phyloP scores from a whole-genome alignment of 92 coral and sea anemone genomes.

The Palythoa grandiflora region DNA sequence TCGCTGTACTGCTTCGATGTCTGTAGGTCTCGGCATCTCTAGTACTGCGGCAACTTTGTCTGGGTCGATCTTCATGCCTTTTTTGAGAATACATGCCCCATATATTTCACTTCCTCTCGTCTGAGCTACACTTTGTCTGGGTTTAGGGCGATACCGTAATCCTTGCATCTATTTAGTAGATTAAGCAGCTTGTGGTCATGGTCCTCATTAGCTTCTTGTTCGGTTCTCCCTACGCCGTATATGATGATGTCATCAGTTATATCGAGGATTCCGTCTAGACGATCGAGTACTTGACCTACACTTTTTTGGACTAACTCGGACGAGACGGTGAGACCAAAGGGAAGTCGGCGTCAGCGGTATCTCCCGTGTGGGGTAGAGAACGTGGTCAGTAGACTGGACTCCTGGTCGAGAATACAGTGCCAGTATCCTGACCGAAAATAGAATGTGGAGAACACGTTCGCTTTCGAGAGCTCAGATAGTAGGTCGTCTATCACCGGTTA shows the following conservation, averaged over 20 bases:
- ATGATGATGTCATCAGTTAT: constrained; percentile 43
- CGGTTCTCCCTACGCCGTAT: constrained; percentile 33
- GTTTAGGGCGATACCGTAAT: not conserved
- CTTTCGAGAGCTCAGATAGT: constrained; percentile 27
- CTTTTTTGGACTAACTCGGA: constrained; percentile 37
- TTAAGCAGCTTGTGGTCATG: constrained; percentile 15
- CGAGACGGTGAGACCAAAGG: constrained; percentile 37
- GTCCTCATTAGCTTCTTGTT: constrained; percentile 24
- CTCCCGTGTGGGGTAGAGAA: constrained; percentile 33
- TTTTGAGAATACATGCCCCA: not conserved
- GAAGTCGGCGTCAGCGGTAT: constrained; percentile 43
- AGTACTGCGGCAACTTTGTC: not conserved
- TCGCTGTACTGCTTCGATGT: too few species aligned
- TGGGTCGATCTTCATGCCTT: not conserved
- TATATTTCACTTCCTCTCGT: not conserved
- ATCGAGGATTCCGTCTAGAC: constrained; percentile 5
- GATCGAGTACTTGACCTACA: constrained; percentile 15
- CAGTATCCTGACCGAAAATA: constrained; percentile 9
- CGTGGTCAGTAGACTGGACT: constrained; percentile 38
- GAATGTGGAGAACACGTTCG: not conserved
- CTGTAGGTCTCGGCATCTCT: too few species aligned
- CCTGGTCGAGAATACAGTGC: constrained; percentile 34
- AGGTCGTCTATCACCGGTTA: constrained; percentile 27
- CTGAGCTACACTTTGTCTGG: not conserved
- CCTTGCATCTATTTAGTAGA: constrained; percentile 3